Conservation (phyloP, 2,113 vertebrate genomes). For the Chaenocephalus aceratus region DNA sequence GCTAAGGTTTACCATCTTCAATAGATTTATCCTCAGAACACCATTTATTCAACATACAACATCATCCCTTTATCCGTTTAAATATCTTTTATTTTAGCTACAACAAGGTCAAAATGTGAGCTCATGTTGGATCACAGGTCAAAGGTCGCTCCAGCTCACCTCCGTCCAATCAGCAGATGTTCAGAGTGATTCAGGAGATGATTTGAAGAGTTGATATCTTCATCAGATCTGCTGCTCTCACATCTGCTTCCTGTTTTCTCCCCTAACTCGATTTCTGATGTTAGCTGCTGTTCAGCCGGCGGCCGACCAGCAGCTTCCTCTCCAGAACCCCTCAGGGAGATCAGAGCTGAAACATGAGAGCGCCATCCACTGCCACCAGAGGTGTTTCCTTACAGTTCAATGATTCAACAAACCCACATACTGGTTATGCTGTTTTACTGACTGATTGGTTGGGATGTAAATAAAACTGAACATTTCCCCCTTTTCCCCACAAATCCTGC, state of each 20-base stretch:
- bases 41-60: too few relatives aligned
- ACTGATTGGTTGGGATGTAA: neutral
- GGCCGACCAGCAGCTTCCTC: slow-evolving; percentile 11
- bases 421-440: neutral
- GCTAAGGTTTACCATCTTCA: too few relatives aligned
- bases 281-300: neutral
- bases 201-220: neutral
- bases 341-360: neutral
- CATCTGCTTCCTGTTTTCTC: slow-evolving; percentile 32
- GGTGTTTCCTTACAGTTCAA: neutral
- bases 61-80: too few relatives aligned
- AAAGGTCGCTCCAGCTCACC: neutral
- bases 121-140: too few relatives aligned
- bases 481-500: neutral
- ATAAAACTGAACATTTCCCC: neutral
- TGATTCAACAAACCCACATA: neutral
- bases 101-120: too few relatives aligned
- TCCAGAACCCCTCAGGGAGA: neutral
- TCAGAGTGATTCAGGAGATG: neutral
- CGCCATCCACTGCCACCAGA: neutral
- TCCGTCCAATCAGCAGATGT: slow-evolving; percentile 2
- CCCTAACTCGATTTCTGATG: slow-evolving; percentile 5
- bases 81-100: too few relatives aligned
- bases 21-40: too few relatives aligned
- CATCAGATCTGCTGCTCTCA: slow-evolving; percentile 1